These are phyloP conservation scores for Adineta ricciae DNA, from an alignment of 2,888 invertebrate genomes.

Conservation along the genomic window DNA sequence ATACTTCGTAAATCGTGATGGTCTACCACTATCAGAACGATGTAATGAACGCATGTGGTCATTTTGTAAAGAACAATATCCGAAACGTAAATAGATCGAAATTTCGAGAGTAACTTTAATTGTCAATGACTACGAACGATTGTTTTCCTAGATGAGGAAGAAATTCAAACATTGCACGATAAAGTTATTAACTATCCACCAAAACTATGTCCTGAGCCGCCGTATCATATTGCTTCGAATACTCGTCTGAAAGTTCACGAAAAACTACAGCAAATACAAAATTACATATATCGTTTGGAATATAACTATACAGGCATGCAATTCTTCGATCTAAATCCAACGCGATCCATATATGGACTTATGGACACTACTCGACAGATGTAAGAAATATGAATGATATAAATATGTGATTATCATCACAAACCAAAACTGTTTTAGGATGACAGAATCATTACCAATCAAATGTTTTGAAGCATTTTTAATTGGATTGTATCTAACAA, in stretches of 20 bases:
- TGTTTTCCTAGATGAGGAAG: not conserved
- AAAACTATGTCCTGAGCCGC: not conserved
- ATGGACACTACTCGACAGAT: constrained; percentile 33
- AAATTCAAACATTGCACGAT: not conserved
- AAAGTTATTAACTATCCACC: not conserved
- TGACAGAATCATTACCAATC: constrained; percentile 49
- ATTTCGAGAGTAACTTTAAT: too few relatives aligned
- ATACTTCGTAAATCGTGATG: constrained; percentile 25
- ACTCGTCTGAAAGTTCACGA: not conserved
- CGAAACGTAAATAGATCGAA: not conserved
- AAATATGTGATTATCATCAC: not conserved
- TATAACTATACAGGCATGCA: constrained; percentile 40
- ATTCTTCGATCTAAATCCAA: constrained; percentile 49
- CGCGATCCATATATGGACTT: constrained; percentile 47
- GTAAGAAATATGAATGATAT: not conserved
- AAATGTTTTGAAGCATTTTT: constrained; percentile 51
- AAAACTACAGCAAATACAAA: constrained; percentile 32
- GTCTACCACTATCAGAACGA: constrained; percentile 25
- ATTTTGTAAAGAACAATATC: constrained; percentile 28
- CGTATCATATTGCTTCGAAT: constrained; percentile 22
- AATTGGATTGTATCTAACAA: constrained; percentile 48
- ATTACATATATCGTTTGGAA: constrained; percentile 27
- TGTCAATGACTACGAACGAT: too few relatives aligned
- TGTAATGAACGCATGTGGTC: constrained; percentile 22
- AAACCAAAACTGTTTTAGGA: constrained; percentile 35